A percentile compares a stretch with the other conserved stretches of the same genome.
Conservation (phyloP, 1,140 invertebrate genomes). For the Dryas iulia region DNA sequence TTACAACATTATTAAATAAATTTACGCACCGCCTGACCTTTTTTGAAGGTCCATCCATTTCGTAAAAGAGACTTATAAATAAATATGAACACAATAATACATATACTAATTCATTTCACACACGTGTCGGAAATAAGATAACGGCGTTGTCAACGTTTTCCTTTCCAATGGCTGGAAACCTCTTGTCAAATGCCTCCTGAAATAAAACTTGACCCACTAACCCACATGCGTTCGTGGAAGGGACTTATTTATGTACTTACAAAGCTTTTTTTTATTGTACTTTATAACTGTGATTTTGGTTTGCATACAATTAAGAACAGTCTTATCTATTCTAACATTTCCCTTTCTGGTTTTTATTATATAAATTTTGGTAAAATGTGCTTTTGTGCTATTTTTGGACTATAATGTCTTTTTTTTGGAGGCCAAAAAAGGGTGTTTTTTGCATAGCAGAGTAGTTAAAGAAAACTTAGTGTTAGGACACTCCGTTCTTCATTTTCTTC, state of each 20-base stretch:
- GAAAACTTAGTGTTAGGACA: no score
- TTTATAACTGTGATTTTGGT: not conserved
- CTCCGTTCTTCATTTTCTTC: no score
- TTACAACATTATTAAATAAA: no score
- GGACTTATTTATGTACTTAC: not conserved
- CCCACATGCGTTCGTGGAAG: conserved; percentile 3
- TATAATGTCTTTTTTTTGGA: no score
- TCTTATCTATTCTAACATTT: not conserved
- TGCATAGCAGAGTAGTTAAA: no score
- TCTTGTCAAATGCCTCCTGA: conserved; percentile 7
- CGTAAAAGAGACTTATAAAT: no score
- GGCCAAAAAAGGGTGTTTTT: no score
- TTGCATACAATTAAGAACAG: not conserved
- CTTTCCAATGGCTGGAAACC: conserved; percentile 5
- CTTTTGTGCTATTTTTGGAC: not conserved
- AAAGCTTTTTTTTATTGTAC: not conserved
- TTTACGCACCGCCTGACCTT: no score
- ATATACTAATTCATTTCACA: not conserved
- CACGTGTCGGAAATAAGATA: not conserved
- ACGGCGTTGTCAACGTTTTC: not conserved
- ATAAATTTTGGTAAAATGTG: not conserved
- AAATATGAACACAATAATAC: not conserved
- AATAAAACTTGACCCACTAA: conserved; percentile 12
- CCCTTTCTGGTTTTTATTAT: not conserved
- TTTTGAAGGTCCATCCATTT: no score